Base-by-base conservation (phyloP, 2,888 invertebrate genomes). In the Melanostoma mellinum region DNA sequence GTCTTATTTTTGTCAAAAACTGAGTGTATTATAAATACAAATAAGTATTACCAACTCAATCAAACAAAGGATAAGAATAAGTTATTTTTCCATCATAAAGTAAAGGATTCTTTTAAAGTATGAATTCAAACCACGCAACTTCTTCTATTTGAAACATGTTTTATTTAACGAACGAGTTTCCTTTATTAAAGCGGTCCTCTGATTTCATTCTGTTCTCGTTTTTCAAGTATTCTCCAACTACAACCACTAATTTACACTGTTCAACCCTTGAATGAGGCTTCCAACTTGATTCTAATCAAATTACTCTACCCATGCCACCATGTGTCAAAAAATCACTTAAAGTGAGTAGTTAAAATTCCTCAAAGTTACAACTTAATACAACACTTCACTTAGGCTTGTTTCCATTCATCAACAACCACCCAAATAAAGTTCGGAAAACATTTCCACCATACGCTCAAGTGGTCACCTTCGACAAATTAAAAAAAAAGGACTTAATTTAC, bases 401-500 rank as follows among this genome's bases (percentile, higher is more conserved):
- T 38, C 32, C 68, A 77, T 69, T 20, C 20, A 20, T 20, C 20
- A 20, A 63, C 68, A 35, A 61, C 63, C 69, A 74, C 74, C 79
- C 42, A 63, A 56, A 50, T 77, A 72, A 72, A 58, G 44, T 68
- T 74, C 50, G 42, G 38, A 60, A 77, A 73, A 56, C 56, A 80
- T 46, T 63, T 71, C 56, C 73, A 82, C 60, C 73, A 82, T 73
- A 82, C 78, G 82, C 78, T 82, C 82, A 82, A 82, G 82, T 78
- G 82, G 82, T 82, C 78, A 82, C 82, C 56, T 73, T 68, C 56
- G 52, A 73, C 78, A 69, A 69, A 69, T 82, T 73, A 58, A 82
- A 78, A 58, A 82, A 78, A 73, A 68, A 82, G 61, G 69, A 73
- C 82, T 73, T 78, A 78, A 82, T 82, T 82, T 82, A 82, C 73